Conservation (phyloP, 2,113 vertebrate genomes). For the Podarcis raffonei region DNA sequence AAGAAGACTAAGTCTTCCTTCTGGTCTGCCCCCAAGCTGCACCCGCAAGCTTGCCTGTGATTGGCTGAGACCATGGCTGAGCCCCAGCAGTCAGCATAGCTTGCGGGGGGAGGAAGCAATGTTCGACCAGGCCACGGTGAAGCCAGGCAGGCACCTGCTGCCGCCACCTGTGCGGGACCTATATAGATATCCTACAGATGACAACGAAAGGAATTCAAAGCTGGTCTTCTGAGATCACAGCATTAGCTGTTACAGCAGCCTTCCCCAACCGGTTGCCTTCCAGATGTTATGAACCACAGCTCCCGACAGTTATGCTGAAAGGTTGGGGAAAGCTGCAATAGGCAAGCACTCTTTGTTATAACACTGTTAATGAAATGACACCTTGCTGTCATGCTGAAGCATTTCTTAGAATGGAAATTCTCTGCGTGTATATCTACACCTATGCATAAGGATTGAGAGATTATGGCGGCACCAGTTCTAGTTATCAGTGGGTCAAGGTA, state of each 20-base stretch:
- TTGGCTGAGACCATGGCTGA: no score
- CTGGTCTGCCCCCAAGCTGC: no score
- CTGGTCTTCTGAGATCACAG: background rate
- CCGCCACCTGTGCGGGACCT: no score
- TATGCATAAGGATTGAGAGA: background rate
- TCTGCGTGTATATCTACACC: constrained; percentile 1
- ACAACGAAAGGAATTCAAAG: background rate
- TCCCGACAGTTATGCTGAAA: no score
- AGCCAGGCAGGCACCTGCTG: no score
- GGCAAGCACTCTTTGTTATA: background rate
- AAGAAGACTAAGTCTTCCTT: no score
- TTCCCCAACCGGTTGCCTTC: no score
- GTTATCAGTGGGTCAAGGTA: background rate
- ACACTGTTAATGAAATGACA: background rate
- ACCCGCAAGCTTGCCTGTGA: no score
- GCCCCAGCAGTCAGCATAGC: no score
- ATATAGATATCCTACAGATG: background rate
- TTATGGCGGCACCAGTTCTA: background rate
- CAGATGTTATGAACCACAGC: no score
- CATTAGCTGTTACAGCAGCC: background rate
- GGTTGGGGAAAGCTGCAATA: background rate
- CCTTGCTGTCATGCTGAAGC: background rate
- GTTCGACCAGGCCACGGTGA: no score
- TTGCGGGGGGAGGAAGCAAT: no score
- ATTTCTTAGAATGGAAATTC: constrained; percentile 10